Evolutionary conservation across 2,113 vertebrate species (phyloP), one percentile per base, ranked within the genome.

Genomic region (Ceratotherium simum): DNA sequence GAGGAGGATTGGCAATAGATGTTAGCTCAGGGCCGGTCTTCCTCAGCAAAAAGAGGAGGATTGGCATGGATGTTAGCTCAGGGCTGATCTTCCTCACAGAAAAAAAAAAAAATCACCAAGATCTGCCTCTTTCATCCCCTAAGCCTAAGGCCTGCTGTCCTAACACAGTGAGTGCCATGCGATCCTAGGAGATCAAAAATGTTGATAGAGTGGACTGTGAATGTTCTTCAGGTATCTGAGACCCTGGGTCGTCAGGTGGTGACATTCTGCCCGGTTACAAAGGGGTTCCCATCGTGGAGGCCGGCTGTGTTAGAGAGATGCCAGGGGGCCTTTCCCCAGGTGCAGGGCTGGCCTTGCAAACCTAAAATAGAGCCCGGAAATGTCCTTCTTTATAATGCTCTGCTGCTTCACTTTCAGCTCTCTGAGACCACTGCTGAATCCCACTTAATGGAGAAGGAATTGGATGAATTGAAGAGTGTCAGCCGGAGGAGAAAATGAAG

Each of bases 381-480:
- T 3, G 3, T 6, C 56, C 58, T 25, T 8, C 20, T 80, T 78
- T 4, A 0, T 97, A 29, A 95, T 2, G 0, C 25, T 33, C 25
- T 33, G 17, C 75, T 0, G 1, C 65, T 95, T 70, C n/a, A 0
- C 0, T 98, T 98, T 5, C 97, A 99, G 99, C 98, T 99, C 88
- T 99, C 99, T 0, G 99, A 99, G 98, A 99, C 99, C 29, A 99
- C 99, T 0, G 99, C 99, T 0, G 99, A 99, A 91, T 99, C 99
- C 89, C 99, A 99, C 91, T 98, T 99, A 86, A 99, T 99, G 98
- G 99, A 99, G 98, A 99, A 99, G 97, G 99, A 99, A 97, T 97
- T 99, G 95, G 99, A 99, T 84, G 99, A 99, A 20, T 96, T 99
- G 97, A 99, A 99, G 98, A 99, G 90, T 96, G 98, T 99, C 64